Conservation (phyloP, 2,113 vertebrate species). For the Hypocryptadius cinnamomeus region DNA sequence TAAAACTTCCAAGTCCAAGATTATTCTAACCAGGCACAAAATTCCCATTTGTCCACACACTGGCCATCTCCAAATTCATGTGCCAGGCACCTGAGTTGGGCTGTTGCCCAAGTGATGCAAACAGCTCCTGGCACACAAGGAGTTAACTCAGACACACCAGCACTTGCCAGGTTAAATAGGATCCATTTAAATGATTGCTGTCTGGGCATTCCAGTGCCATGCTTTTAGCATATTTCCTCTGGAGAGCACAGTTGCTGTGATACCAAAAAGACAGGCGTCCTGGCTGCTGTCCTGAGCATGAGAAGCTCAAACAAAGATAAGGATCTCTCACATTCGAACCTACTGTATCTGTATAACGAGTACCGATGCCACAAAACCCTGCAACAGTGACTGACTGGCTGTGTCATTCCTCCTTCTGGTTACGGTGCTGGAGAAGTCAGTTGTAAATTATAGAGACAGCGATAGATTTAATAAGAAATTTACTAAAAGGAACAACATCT, state of each 20-base stretch:
- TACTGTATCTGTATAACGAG: background rate
- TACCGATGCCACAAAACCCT: background rate
- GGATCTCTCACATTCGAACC: background rate
- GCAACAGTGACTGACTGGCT: background rate
- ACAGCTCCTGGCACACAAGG: background rate
- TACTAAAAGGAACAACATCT: background rate
- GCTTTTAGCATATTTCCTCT: background rate
- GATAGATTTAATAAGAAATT: background rate
- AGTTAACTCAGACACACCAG: background rate
- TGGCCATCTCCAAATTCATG: background rate
- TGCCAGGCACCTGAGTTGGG: background rate
- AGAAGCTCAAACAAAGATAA: background rate
- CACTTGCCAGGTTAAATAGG: background rate
- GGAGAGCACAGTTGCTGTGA: background rate
- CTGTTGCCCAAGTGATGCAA: background rate
- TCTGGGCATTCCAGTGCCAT: background rate
- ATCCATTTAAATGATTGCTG: background rate
- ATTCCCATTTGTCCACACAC: background rate
- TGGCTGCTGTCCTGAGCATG: background rate
- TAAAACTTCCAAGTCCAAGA: background rate
- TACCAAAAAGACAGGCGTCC: background rate
- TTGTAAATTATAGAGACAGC: rapidly evolving
- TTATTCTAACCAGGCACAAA: background rate
- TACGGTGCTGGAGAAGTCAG: background rate
- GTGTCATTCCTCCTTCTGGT: background rate